Base-by-base conservation (phyloP, 2,888 invertebrate genomes). In the Sipunculus nudus region DNA sequence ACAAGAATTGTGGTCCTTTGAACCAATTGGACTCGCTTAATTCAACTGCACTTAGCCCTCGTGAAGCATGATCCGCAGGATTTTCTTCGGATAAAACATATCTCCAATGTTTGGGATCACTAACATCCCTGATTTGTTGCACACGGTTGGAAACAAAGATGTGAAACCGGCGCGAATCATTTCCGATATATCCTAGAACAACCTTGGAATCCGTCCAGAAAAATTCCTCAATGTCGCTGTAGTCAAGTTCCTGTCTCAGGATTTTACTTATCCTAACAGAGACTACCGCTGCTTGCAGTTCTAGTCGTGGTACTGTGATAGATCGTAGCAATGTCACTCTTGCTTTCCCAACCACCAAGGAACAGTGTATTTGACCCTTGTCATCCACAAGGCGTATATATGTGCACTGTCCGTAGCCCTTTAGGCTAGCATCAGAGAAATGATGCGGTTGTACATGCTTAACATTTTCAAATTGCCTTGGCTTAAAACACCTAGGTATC, bases 1-100 rank as follows among this genome's bases (percentile, higher is more conserved):
- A 62, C 19, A 62, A 48, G 31, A 65, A 62, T 13, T 25, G 4
- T 35, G 65, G 65, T 2, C 59, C 65, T 4, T 13, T 19, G 6
- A 56, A 39, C 64, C 64, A 61, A n/a, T 41, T 58, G 13, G 49
- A 47, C 21, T n/a, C 3, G 8, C 8, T 41, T 19, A 74, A 39
- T 39, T 66, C 59, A 0, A 25, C 38, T 8, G 59, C 29, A 1
- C 54, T 55, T 21, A 59, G 26, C 25, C 75, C 75, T 38, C 70
- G 29, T 0, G 77, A 72, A 1, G n/a, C 72, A 31, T 72, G 55
- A 43, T 79, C 78, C 1, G 78, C 78, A 10, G 79, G 77, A 59
- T 79, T 80, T 8, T 65, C 50, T 1, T 62, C 45, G 0, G 72
- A 67, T 1, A 58, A 54, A 1, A 78, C 69, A 58, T 78, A 72